Percentiles rank a stretch among this genome's conserved stretches.
Conservation (phyloP, 2,113 vertebrate genomes). For the Monopterus albus region DNA sequence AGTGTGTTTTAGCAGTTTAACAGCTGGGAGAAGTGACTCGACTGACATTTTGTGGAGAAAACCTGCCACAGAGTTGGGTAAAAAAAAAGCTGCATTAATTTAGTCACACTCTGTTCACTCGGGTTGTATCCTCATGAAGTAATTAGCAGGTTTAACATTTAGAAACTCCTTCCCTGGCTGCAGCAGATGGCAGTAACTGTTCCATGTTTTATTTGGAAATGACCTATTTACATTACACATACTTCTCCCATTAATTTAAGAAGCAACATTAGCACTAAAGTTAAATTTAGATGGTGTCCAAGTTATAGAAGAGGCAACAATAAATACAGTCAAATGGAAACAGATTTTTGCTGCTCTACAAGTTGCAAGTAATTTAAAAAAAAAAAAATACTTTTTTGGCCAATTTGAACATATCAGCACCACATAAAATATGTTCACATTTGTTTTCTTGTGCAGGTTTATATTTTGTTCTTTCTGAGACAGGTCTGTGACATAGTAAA, state of each 20-base stretch:
- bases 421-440: conserved; percentile 45
- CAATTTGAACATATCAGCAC: conserved; percentile 49
- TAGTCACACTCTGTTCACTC: background rate
- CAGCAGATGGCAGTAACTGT: background rate
- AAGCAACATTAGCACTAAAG: background rate
- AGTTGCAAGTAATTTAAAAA: conserved; percentile 51
- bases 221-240: background rate
- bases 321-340: conserved; percentile 57
- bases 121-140: background rate
- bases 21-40: background rate
- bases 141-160: conserved; percentile 1
- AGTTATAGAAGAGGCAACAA: conserved; percentile 5
- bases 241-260: background rate
- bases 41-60: background rate
- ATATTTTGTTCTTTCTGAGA: background rate
- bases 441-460: conserved; percentile 2
- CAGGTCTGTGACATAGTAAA: background rate
- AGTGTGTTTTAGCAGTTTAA: background rate
- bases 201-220: conserved; percentile 8
- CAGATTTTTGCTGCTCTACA: conserved; percentile 49
- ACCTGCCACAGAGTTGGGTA: background rate
- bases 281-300: conserved; percentile 12
- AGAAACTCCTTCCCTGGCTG: background rate
- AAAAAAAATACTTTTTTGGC: conserved; percentile 49
- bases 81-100: background rate